Base-by-base conservation (phyloP, 2,888 invertebrate genomes). In the Idaea aversata region DNA sequence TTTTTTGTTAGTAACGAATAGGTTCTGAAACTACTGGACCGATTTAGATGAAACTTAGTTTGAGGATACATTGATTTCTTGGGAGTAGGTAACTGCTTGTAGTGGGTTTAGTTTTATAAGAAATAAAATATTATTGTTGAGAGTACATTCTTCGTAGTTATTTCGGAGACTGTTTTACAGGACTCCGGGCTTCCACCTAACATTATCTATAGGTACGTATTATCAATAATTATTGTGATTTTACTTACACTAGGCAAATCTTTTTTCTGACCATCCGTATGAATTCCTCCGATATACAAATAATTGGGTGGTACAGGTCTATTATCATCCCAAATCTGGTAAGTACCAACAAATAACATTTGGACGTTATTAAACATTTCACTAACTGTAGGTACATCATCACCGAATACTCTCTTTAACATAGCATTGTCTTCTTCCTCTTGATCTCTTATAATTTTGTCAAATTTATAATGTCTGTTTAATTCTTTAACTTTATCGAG, bases 231-330 rank as follows among this genome's bases (percentile, higher is more conserved):
- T 13, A 13, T 35, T 35, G 5, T 15, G 10, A 79, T 62, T 13
- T 75, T 71, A 10, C 35, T 61, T 34, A 75, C 16, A 5, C 69
- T n/a, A 3, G 79, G 77, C 4, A 70, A 35, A 65, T 64, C 62
- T 38, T 57, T 16, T 36, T 64, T 36, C 62, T 65, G 7, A 70
- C 16, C 64, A 66, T 63, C 15, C 34, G 35, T 72, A 68, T 88
- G 87, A 61, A 84, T 65, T 3, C 88, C 87, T 47, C 88, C 87
- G 61, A 88, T 79, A 63, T 80, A 81, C 5, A 88, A 67, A 15
- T 85, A 72, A 61, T 76, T 79, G 0, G 88, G 86, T 5, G 86
- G 77, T 5, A 83, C 68, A 0, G 90, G 88, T 34, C 84, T 72
- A 57, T 79, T 75, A 4, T 63, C 67, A 15, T 75, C 76, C 71